Conservation (phyloP, 2,113 vertebrate species). For the Neomonachus schauinslandi region DNA sequence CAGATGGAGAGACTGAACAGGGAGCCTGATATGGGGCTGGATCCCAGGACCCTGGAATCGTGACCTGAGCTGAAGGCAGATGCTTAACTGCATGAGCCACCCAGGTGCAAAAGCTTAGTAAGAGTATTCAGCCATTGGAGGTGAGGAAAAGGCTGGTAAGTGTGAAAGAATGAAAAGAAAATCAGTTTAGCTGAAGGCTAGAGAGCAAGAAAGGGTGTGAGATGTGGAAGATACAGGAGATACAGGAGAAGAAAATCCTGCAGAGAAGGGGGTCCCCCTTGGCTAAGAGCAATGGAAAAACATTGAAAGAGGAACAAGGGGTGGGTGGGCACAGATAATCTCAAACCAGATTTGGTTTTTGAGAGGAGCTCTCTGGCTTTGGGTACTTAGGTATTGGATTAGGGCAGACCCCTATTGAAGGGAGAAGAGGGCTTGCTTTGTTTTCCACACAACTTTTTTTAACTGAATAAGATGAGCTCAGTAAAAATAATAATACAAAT, state of each 20-base stretch:
- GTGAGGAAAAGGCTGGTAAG: not conserved
- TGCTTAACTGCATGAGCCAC: no score
- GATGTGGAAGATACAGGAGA: not conserved
- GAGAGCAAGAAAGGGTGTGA: not conserved
- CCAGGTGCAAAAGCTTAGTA: not conserved
- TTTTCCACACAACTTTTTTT: not conserved
- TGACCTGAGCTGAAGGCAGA: no score
- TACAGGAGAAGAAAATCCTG: not conserved
- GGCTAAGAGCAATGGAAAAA: not conserved
- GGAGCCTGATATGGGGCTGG: no score
- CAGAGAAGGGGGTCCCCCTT: no score
- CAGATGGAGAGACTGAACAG: no score
- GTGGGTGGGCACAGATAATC: not conserved
- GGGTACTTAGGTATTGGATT: not conserved
- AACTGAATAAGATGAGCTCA: not conserved
- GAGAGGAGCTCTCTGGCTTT: not conserved
- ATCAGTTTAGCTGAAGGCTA: not conserved
- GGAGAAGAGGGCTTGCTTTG: not conserved
- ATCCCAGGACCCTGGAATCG: no score
- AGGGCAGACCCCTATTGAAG: not conserved
- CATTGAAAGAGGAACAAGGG: not conserved
- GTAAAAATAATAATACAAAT: not conserved
- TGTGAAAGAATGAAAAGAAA: not conserved
- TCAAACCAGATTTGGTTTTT: not conserved
- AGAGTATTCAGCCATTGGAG: not conserved